Percentiles rank a stretch among this genome's conserved stretches.
These are phyloP conservation scores for Druon quercuslanigerum DNA, from an alignment of 1,140 invertebrate genomes.

Conservation along the genomic window DNA sequence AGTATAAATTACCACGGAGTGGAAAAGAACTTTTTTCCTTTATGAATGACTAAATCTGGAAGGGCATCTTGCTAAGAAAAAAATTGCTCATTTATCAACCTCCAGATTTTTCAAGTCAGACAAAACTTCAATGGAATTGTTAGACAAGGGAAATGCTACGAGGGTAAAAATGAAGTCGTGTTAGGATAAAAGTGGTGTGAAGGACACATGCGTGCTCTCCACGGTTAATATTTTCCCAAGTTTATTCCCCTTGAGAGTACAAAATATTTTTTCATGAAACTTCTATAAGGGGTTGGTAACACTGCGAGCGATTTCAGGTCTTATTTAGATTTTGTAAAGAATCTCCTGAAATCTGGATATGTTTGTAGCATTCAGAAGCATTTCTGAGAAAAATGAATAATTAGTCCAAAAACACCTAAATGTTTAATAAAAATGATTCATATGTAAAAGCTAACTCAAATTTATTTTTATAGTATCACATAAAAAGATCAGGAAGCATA, in stretches of 20 bases:
- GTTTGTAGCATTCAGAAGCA: too few relatives aligned
- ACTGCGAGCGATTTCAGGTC: too few relatives aligned
- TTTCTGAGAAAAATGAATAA: too few relatives aligned
- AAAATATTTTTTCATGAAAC: background rate
- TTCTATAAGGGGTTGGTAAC: too few relatives aligned
- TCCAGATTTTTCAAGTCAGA: constrained; percentile 18
- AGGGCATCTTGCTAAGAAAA: background rate
- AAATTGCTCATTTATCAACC: background rate
- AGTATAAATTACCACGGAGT: background rate
- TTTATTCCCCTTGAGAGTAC: background rate
- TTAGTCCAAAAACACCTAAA: too few relatives aligned
- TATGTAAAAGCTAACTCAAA: too few relatives aligned
- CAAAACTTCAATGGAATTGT: constrained; percentile 20
- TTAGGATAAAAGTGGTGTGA: background rate
- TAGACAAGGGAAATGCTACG: background rate
- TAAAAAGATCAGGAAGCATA: too few relatives aligned
- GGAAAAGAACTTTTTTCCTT: background rate
- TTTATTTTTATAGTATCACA: too few relatives aligned
- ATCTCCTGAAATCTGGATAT: too few relatives aligned
- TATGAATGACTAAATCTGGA: background rate
- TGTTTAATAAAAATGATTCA: too few relatives aligned
- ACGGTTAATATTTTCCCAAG: background rate
- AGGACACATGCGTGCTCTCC: background rate
- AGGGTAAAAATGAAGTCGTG: constrained; percentile 24
- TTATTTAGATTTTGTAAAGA: too few relatives aligned